phyloP scores from a whole-genome alignment of 1,140 invertebrate species.

The Aphelinus atriplicis region DNA sequence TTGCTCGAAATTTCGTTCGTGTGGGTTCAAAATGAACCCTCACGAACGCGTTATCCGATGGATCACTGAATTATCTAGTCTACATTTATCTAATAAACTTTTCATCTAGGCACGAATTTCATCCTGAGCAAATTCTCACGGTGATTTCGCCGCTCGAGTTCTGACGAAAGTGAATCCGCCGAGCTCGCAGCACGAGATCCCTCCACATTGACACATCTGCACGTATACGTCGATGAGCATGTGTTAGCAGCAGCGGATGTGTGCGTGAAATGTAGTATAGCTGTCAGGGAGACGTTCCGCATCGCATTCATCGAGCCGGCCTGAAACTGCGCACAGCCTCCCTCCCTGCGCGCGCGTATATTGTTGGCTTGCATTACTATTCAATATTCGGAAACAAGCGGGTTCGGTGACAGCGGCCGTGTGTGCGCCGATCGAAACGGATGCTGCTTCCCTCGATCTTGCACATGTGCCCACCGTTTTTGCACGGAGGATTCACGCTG shows the following conservation, averaged over 20 bases:
- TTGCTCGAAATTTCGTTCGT: no score
- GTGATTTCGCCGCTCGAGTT: no score
- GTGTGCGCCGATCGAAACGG: constrained; percentile 1
- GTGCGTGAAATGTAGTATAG: constrained; percentile 34
- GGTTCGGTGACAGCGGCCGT: constrained; percentile 23
- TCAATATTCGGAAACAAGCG: constrained; percentile 47
- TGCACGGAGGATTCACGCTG: not conserved
- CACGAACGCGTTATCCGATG: no score
- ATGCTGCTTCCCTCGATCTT: not conserved
- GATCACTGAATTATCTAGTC: no score
- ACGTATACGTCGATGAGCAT: not conserved
- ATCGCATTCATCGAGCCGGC: constrained; percentile 43
- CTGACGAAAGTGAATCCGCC: no score
- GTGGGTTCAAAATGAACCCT: no score
- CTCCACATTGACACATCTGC: not conserved
- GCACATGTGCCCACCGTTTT: not conserved
- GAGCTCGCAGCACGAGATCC: no score
- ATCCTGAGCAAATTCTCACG: no score
- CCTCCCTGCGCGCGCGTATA: constrained; percentile 44
- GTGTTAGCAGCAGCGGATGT: not conserved
- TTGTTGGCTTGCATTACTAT: constrained; percentile 50
- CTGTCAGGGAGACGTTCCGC: constrained; percentile 45
- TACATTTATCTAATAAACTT: no score
- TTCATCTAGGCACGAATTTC: no score
- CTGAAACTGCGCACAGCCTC: constrained; percentile 42